These are phyloP conservation scores for Bradypodion ventrale DNA, from an alignment of 2,797 vertebrate genomes.

Conservation along the genomic window DNA sequence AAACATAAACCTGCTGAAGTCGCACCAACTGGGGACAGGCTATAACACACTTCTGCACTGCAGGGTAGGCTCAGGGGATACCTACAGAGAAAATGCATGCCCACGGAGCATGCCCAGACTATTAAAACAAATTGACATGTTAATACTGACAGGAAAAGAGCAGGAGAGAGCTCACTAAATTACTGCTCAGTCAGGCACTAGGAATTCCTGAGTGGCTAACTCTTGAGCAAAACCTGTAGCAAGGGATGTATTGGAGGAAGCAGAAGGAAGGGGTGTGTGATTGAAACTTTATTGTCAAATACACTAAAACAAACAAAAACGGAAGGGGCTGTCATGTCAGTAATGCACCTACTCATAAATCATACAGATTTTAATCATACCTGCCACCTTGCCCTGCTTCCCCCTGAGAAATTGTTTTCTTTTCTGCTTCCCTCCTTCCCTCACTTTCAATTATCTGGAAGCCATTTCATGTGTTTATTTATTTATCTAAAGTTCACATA, in stretches of 20 bases:
- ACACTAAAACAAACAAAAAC: constrained; percentile 72
- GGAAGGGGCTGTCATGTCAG: constrained; percentile 80
- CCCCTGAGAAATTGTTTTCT: constrained; percentile 83
- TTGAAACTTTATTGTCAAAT: constrained; percentile 78
- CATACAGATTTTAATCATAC: constrained; percentile 94
- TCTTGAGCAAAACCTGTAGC: constrained; percentile 75
- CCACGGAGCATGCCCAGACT: constrained; percentile 83
- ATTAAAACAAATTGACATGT: constrained; percentile 88
- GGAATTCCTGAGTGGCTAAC: constrained; percentile 80
- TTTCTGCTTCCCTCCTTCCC: constrained; percentile 79
- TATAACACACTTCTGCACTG: constrained; percentile 81
- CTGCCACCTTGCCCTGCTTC: constrained; percentile 78
- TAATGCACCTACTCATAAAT: constrained; percentile 92
- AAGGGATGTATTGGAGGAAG: constrained; percentile 42
- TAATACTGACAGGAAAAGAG: constrained; percentile 85
- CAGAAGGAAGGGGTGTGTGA: constrained; percentile 10
- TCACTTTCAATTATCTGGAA: constrained; percentile 92
- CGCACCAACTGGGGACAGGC: constrained; percentile 79
- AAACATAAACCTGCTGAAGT: constrained; percentile 80
- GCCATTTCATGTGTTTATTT: constrained; percentile 89
- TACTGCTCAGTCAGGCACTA: constrained; percentile 83
- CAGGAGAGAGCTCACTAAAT: constrained; percentile 82
- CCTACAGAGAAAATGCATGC: constrained; percentile 78
- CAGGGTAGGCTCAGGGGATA: constrained; percentile 78
- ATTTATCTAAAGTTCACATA: constrained; percentile 93